Base-by-base conservation (phyloP, 2,888 invertebrate species). In the Acleris laterana region DNA sequence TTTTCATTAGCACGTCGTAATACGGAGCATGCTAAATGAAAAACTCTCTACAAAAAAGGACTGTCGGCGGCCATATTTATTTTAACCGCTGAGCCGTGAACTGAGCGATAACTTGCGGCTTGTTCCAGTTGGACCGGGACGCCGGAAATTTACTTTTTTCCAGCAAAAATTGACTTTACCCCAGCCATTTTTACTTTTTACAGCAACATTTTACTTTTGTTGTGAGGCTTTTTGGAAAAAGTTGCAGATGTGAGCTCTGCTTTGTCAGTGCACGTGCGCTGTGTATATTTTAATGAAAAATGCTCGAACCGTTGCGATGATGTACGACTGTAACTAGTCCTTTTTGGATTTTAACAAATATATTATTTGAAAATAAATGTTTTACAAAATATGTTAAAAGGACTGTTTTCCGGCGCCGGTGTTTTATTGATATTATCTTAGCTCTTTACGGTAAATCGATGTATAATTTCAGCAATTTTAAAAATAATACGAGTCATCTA, bases 81-180 rank as follows among this genome's bases (percentile, higher is more conserved):
- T 64, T 60, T 62, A 60, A 48, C 56, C 62, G 64, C 38, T 58
- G 63, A 65, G 51, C 62, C 59, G 68, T 57, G 38, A 69, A 68
- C 64, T 52, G 58, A 42, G 57, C 61, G 70, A 70, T 70, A 70
- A 63, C 68, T 61, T 68, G 68, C 32, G 58, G 63, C 55, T 55
- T 55, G 52, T 58, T 46, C 42, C 32, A 44, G 44, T 59, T 7
- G 38, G 42, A 67, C n/a, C 56, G 52, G 48, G 42, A 44, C 53
- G 59, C 13, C 48, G 46, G 44, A 59, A 60, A 32, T 61, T 60
- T 44, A 38, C 19, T 65, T 60, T 55, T 32, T 64, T 42, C 13
- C 38, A 5, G n/a, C 44, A 20, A 38, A 59, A 60, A 60, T 55
- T 55, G 59, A 19, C 13, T 65, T 55, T 55, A 59, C 16, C 13